Evolutionary conservation across 2,888 invertebrate species (phyloP).

Genomic region (Masnerella sp.): DNA sequence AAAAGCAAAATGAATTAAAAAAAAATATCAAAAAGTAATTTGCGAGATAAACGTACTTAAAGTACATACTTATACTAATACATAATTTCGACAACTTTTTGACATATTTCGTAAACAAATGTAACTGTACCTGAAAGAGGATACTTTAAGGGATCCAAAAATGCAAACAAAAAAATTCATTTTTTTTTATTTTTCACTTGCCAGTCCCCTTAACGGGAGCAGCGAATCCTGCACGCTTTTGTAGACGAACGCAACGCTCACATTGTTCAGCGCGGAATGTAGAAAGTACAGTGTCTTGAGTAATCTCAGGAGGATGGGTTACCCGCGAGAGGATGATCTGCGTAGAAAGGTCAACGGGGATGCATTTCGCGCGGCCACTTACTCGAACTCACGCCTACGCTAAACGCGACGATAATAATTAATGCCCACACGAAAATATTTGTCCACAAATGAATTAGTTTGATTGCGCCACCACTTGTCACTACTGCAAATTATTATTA

Average conservation of each 20-base stretch:
- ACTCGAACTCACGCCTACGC: conserved; percentile 21
- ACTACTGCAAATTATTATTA: conserved; percentile 31
- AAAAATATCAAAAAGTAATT: too few species aligned
- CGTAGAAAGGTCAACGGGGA: conserved; percentile 61
- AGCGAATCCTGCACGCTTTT: too few species aligned
- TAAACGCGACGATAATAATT: conserved; percentile 25
- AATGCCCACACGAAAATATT: conserved; percentile 48
- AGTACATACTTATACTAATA: too few species aligned
- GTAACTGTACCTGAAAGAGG: too few species aligned
- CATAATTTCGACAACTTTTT: too few species aligned
- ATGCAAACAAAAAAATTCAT: too few species aligned
- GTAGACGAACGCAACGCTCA: conserved; percentile 69
- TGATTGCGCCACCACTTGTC: conserved; percentile 26
- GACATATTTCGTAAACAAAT: too few species aligned
- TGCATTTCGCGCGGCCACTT: conserved; percentile 32
- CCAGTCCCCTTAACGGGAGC: too few species aligned
- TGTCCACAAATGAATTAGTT: conserved; percentile 39
- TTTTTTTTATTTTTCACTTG: too few species aligned
- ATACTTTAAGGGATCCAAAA: too few species aligned
- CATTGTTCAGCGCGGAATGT: conserved; percentile 76
- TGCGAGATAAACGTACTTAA: too few species aligned
- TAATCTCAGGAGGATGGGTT: conserved; percentile 69
- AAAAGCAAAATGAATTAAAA: too few species aligned
- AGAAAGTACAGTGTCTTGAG: conserved; percentile 77
- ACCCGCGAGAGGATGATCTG: conserved; percentile 65